Percentiles rank a stretch among this genome's conserved stretches.
phyloP scores from a whole-genome alignment of 2,113 vertebrate species.

The Ia io region DNA sequence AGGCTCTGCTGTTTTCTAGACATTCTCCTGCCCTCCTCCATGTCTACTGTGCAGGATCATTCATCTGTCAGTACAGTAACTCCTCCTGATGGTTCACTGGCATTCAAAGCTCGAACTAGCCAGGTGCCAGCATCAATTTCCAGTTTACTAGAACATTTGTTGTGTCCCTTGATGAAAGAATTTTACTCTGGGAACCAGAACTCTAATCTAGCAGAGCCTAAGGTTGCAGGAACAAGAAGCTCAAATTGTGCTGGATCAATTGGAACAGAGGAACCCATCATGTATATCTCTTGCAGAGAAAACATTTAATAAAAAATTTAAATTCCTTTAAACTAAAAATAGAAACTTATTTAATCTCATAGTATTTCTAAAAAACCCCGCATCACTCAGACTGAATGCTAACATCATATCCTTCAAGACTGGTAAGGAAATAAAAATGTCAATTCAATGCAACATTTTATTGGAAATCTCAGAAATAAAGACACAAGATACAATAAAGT shows the following conservation, averaged over 20 bases:
- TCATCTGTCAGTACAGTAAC: not conserved
- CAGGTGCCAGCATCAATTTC: not conserved
- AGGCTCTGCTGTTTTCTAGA: not conserved
- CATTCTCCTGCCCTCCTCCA: not conserved
- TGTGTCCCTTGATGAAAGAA: not conserved
- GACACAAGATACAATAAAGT: not conserved
- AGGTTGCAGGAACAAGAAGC: not conserved
- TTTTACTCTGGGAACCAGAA: not conserved
- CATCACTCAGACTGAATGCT: not conserved
- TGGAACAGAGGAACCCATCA: not conserved
- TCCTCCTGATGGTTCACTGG: not conserved
- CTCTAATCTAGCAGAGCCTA: not conserved
- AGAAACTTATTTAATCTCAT: not conserved
- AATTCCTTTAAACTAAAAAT: not conserved
- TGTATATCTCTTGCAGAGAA: not conserved
- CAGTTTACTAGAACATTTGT: not conserved
- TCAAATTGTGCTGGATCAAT: not conserved
- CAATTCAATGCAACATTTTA: not conserved
- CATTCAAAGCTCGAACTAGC: not conserved
- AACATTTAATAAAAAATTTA: not conserved
- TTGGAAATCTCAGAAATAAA: not conserved
- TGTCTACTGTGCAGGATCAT: not conserved
- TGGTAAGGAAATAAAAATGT: not conserved
- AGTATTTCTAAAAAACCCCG: not conserved
- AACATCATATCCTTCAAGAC: not conserved